Evolutionary conservation across 1,140 invertebrate genomes (phyloP).

Genomic region (Aphidius ervi): DNA sequence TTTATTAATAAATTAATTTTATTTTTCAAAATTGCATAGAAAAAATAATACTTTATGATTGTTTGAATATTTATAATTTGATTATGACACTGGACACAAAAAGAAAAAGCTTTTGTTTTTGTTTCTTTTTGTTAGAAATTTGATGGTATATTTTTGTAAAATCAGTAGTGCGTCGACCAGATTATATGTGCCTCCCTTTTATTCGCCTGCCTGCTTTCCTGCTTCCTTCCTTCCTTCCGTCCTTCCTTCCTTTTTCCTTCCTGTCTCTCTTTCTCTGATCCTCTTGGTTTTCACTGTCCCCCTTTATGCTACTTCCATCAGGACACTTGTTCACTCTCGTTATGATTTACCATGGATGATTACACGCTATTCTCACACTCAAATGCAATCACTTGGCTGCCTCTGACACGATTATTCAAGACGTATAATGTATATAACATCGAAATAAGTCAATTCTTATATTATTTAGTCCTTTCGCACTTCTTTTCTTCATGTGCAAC

Average conservation of each 20-base stretch:
- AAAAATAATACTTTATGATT: too few relatives aligned
- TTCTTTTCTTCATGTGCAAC: not conserved
- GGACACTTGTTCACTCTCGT: slow-evolving; percentile 13
- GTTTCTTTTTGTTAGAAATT: slow-evolving; percentile 2
- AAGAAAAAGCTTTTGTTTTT: not conserved
- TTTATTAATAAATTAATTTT: too few relatives aligned
- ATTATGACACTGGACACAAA: too few relatives aligned
- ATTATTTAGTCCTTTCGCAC: slow-evolving; percentile 9
- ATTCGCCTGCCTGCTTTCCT: slow-evolving; percentile 28
- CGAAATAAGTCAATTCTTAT: not conserved
- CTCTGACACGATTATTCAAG: not conserved
- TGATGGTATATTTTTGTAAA: not conserved
- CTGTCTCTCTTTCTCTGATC: not conserved
- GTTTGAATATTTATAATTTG: too few relatives aligned
- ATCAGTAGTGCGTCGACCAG: slow-evolving; percentile 35
- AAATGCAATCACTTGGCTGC: slow-evolving; percentile 3
- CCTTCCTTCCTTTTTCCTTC: slow-evolving; percentile 3
- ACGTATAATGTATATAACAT: not conserved
- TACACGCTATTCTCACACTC: slow-evolving; percentile 28
- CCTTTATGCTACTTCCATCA: too few relatives aligned
- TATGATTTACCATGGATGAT: slow-evolving; percentile 40
- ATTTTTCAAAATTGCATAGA: too few relatives aligned
- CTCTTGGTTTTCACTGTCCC: too few relatives aligned
- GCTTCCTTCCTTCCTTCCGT: slow-evolving; percentile 21
- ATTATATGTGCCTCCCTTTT: slow-evolving; percentile 42